Base-by-base conservation (phyloP, 2,797 vertebrate genomes). In the Taenioides sp. region DNA sequence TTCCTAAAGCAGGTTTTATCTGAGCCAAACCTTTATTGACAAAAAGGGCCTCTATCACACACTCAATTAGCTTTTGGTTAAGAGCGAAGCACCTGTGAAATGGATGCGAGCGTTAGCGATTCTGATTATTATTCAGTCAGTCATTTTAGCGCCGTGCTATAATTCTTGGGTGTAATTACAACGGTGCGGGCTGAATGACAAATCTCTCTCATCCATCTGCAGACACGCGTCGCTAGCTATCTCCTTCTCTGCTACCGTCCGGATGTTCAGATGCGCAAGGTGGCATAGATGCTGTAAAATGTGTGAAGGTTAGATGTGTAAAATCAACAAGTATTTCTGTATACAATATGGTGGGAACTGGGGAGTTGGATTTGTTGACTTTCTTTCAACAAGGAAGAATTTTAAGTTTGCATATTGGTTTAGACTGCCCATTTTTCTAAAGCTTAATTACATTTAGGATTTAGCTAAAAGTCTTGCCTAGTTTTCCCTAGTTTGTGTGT, bases 161-260 rank as follows among this genome's bases (percentile, higher is more conserved):
- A 87, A 86, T 85, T 86, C 78, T 75, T 85, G 66, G 74, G 80
- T 82, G 80, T 87, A 88, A 88, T 88, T 87, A 83, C 71, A 81
- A 77, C 61, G 74, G 74, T 77, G 70, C 76, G 50, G 71, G 63
- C 79, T 82, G 85, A 85, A 85, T 84, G 79, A 87, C 78, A 85
- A 84, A 86, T 83, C 71, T 64, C 55, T 34, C 75, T 78, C 75
- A 83, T 86, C 80, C 70, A 81, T 86, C 79, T 85, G 77, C 69
- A 71, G 82, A 83, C 72, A 82, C 17, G 69, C 77, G 75, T 64
- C 80, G 70, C 65, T 67, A 84, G 62, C 40, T 10, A 10, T 12
- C 67, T 64, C 67, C 58, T 59, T 73, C 81, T 69, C 62, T 72
- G 40, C 67, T 63, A 37, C 70, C 59, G 70, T 74, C 63, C 70